phyloP scores from a whole-genome alignment of 2,888 invertebrate genomes.

The Pheosia tremula region DNA sequence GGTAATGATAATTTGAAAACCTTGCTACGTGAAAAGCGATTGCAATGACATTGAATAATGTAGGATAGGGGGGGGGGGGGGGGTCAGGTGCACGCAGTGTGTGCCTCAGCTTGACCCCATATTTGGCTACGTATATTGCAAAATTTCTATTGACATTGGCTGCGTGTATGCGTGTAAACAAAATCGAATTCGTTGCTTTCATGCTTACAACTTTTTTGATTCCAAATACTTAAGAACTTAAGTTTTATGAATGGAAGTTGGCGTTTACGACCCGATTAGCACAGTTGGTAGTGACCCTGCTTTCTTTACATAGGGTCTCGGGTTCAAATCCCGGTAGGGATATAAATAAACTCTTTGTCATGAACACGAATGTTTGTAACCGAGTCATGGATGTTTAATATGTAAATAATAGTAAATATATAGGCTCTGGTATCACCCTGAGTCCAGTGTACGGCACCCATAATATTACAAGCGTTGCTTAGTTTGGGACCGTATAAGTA shows the following conservation, averaged over 20 bases:
- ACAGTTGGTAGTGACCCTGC: no score
- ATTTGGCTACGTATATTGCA: slow-evolving; percentile 53
- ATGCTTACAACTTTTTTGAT: slow-evolving; percentile 30
- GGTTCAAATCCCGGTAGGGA: no score
- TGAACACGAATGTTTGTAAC: no score
- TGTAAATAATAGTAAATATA: no score
- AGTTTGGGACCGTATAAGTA: no score
- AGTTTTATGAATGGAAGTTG: slow-evolving; percentile 14
- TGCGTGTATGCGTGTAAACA: slow-evolving; percentile 43
- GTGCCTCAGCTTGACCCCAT: slow-evolving; percentile 46
- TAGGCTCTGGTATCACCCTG: no score
- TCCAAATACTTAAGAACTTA: slow-evolving; percentile 16
- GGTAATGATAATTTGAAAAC: background rate
- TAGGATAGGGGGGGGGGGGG: slow-evolving; percentile 14
- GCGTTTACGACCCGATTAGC: no score
- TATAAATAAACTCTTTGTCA: no score
- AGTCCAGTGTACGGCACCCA: no score
- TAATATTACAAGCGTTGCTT: no score
- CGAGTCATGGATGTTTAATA: no score
- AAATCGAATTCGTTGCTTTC: slow-evolving; percentile 45
- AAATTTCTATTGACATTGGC: slow-evolving; percentile 59
- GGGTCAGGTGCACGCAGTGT: slow-evolving; percentile 19
- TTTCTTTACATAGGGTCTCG: no score
- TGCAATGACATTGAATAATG: slow-evolving; percentile 37
- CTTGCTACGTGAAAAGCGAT: slow-evolving; percentile 16